Base-by-base conservation (phyloP, 1,140 invertebrate genomes). In the Trissolcus basalis region DNA sequence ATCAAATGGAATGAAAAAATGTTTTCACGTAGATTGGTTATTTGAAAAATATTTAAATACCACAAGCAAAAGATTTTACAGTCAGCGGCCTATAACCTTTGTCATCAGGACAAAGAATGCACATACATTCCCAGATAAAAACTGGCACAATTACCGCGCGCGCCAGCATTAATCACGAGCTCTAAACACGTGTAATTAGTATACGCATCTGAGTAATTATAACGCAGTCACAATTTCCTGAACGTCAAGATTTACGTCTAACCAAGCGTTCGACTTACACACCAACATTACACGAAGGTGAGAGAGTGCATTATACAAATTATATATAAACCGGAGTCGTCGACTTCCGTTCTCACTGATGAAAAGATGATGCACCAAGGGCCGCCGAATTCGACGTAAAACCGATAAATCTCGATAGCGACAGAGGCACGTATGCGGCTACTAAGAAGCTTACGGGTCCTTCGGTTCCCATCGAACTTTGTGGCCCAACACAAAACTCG, bases 341-440 rank as follows among this genome's bases (percentile, higher is more conserved):
- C 61, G 68, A 81, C 81, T 87, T 87, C 85, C 85, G 85, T 88
- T 87, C 85, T 82, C 86, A 86, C 80, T 81, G 19, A 3, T 27
- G 19, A 27, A 27, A 27, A 27, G 19, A 27, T 6, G 19, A 27
- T 27, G 19, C 19, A 39, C 55, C 41, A 51, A 63, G 59, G 32
- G 48, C 41, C 32, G 67, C 14, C 56, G 61, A 33, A 70, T 75
- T 71, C 65, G 77, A 67, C 72, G 82, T 67, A 78, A 77, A 84
- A 82, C 83, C 84, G 83, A 88, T 88, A 87, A 88, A 88, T 88
- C 87, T 87, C 78, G 83, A 87, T 75, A 59, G 61, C 49, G 78
- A 76, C 79, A 69, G 61, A 68, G 82, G 81, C 79, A 78, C 83
- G 79, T 77, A 79, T 82, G 84, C 75, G 84, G 84, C 83, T 78